Evolutionary conservation across 2,113 vertebrate genomes (phyloP).

Genomic region (Spilogale gracilis): DNA sequence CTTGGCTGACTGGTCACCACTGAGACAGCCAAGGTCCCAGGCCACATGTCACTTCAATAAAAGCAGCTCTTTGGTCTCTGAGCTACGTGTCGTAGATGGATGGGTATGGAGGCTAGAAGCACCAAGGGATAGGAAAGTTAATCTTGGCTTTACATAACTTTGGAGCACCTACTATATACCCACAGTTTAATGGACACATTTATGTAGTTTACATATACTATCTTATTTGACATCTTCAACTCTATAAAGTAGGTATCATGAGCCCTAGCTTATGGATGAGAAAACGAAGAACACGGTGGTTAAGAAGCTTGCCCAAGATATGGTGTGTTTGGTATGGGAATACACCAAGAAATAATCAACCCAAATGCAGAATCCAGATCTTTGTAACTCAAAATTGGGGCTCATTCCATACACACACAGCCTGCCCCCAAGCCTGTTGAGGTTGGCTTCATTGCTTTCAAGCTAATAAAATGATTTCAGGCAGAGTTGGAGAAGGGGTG

Average conservation of each 20-base stretch:
- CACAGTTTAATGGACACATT: background rate
- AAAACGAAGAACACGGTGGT: background rate
- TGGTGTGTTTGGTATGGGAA: background rate
- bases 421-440: background rate
- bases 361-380: constrained; percentile 6
- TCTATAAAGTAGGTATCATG: background rate
- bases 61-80: constrained; percentile 8
- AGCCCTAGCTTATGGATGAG: background rate
- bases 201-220: background rate
- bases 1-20: background rate
- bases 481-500: background rate
- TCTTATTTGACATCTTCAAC: background rate
- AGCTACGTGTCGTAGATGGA: background rate
- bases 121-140: background rate
- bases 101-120: background rate
- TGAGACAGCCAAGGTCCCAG: background rate
- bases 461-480: background rate
- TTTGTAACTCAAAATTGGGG: background rate
- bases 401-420: background rate
- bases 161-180: background rate
- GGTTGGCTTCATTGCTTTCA: background rate
- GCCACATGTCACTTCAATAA: constrained; percentile 12
- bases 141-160: background rate
- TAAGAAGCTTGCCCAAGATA: background rate
- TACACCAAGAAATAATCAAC: background rate